Evolutionary conservation across 1,140 invertebrate genomes (phyloP), one percentile per base, ranked within the genome.

Genomic region (Monochamus saltuarius): DNA sequence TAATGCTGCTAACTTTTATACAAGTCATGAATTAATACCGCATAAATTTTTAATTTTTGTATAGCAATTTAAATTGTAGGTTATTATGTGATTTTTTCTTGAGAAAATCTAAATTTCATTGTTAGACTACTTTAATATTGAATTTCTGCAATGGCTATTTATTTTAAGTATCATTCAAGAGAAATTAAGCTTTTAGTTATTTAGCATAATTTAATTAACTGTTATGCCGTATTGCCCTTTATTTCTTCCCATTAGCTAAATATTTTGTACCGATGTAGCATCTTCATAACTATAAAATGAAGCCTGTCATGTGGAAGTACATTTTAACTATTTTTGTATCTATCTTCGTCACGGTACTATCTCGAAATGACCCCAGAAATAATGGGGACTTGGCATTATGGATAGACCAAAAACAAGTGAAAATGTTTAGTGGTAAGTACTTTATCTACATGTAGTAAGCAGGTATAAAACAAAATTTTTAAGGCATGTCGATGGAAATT

Each of bases 341-440:
- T 45, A 22, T 52, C 46, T 39, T 66, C 14, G 22, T 56, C 46
- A 36, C 55, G 34, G 61, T 62, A 14, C 17, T 49, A 35, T 61
- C 60, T 49, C 45, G 74, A 59, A 72, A 71, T 72, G 74, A 74
- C 56, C 67, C 63, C 4, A 74, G 70, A 46, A 75, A 67, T 52
- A 79, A 77, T 65, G 83, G 83, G 42, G 89, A 90, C 74, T 83
- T 94, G 38, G 90, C 90, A 22, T 79, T 94, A 29, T 94, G 91
- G 91, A 92, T 94, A 66, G 90, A 92, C 74, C 87, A 91, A 67
- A 87, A 91, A 64, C 91, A 93, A 80, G 89, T 93, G 14, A 90
- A 91, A 79, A 89, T 91, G 85, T 89, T 94, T 67, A 92, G 89
- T 76, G 91, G 91, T 93, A 76, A 80, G 82, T 80, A 42, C n/a